Base-by-base conservation (phyloP, 2,888 invertebrate genomes). In the Pyralis farinalis region DNA sequence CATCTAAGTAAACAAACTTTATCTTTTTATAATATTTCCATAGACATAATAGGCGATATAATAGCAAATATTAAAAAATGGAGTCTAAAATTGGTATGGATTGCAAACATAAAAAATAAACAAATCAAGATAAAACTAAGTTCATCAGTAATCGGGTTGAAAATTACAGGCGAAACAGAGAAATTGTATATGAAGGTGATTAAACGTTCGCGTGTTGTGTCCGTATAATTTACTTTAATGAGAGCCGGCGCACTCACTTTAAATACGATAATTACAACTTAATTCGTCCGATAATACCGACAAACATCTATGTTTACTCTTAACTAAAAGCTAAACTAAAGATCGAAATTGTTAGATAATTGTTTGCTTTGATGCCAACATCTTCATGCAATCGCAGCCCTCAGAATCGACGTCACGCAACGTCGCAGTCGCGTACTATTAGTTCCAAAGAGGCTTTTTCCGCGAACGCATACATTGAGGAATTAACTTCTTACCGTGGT, bases 211-310 rank as follows among this genome's bases (percentile, higher is more conserved):
- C 77, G 78, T 78, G 78, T 58, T 43, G 44, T 54, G 51, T 60
- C 52, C 59, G 49, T 70, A 77, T 77, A 63, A 73, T 68, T 75
- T 71, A 74, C 64, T 56, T 55, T 63, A 68, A 64, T 67, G 59
- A 67, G 60, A 55, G 51, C 57, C 55, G 51, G 59, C 59, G 61
- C 68, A 71, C 55, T 63, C 57, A 44, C 57, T 59, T 64, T 66
- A 63, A 62, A 59, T 52, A 49, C 67, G 67, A 66, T 72, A 69
- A 67, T 62, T 65, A 64, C 63, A 49, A 44, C 42, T 50, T 58
- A 66, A 71, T 72, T 67, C 63, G 63, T 56, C 56, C 55, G 58
- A 54, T 62, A 64, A 66, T 56, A 58, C 57, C 46, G 40, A 46
- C 45, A 53, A 51, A 46, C 50, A 46, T 55, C 12, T 12, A 11